phyloP scores from a whole-genome alignment of 2,113 vertebrate genomes.

The Tenebrosternarchus preto region DNA sequence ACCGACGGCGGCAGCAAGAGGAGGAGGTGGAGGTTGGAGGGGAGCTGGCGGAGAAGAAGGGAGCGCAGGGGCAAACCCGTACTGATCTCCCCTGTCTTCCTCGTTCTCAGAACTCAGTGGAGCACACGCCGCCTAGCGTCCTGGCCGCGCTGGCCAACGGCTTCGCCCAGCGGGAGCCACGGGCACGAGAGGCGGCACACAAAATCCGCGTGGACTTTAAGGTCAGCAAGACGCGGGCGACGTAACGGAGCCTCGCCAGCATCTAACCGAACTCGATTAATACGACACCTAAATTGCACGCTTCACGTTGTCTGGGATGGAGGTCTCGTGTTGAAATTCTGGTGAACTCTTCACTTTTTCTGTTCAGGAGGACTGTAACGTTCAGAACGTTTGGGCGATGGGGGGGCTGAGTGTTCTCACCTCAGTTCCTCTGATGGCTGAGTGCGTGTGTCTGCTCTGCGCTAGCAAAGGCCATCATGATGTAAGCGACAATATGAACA shows the following conservation, averaged over 20 bases:
- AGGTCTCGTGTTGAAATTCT: not conserved
- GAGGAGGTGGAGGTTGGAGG: conserved; percentile 14
- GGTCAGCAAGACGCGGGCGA: conserved; percentile 64
- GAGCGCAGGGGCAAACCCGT: conserved; percentile 33
- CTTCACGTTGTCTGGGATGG: too few relatives aligned
- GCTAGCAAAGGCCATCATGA: conserved; percentile 88
- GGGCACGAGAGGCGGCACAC: conserved; percentile 72
- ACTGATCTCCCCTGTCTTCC: conserved; percentile 69
- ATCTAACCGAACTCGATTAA: too few relatives aligned
- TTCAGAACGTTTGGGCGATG: conserved; percentile 92
- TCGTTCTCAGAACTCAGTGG: conserved; percentile 72
- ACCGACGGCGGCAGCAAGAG: not conserved
- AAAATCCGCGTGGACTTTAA: conserved; percentile 90
- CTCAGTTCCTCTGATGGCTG: conserved; percentile 79
- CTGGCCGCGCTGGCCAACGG: conserved; percentile 80
- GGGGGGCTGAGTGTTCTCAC: conserved; percentile 88
- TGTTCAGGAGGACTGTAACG: conserved; percentile 84
- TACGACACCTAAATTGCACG: too few relatives aligned
- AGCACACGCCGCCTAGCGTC: conserved; percentile 71
- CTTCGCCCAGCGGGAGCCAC: conserved; percentile 78
- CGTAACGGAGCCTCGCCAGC: not conserved
- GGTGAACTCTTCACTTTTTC: not conserved
- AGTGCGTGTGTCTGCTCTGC: conserved; percentile 85
- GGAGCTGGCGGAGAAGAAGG: conserved; percentile 40
- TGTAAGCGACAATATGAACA: conserved; percentile 61